Evolutionary conservation across 2,888 invertebrate species (phyloP), one percentile per base, ranked within the genome.

Genomic region (Drosophila robusta): DNA sequence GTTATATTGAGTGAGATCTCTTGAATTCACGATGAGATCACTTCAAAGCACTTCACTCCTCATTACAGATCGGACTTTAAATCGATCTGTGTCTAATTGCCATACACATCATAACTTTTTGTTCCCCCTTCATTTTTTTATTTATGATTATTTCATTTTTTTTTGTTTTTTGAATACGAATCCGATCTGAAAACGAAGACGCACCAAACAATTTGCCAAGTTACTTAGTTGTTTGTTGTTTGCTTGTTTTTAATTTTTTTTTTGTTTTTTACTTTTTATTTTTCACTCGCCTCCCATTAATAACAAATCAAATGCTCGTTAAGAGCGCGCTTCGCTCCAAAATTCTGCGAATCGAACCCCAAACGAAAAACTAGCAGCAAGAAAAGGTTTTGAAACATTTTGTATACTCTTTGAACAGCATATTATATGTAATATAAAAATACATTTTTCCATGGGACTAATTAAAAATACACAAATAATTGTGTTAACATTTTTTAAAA

Each of bases 291-390:
- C 64, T 34, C 50, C 74, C 80, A 79, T 78, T 78, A 78, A 78
- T 78, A 79, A 79, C 78, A 78, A 78, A 78, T 78, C 78, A 78
- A 78, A 78, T 79, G 80, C 78, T 78, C 78, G 78, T 78, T 78
- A 78, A 54, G 70, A 56, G 60, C 49, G 60, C 60, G 76, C 55
- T 54, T 42, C 67, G 62, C 56, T 60, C 50, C 24, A 57, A 72
- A 71, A 69, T 76, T 75, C 75, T 72, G 58, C 68, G 75, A 72
- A 78, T 78, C 75, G 64, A 75, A 71, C 51, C 39, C 36, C 26
- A 26, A 39, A 49, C 56, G 18, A 51, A 42, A 47, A 64, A 52
- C 46, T 24, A 44, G 34, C 56, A n/a, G 16, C 34, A 44, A 22
- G 36, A 29, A 42, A 36, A 46, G 18, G 54, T 16, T 62, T 55